Evolutionary conservation across 2,888 invertebrate genomes (phyloP), one percentile per base, ranked within the genome.

Genomic region (Leucophenga montana): DNA sequence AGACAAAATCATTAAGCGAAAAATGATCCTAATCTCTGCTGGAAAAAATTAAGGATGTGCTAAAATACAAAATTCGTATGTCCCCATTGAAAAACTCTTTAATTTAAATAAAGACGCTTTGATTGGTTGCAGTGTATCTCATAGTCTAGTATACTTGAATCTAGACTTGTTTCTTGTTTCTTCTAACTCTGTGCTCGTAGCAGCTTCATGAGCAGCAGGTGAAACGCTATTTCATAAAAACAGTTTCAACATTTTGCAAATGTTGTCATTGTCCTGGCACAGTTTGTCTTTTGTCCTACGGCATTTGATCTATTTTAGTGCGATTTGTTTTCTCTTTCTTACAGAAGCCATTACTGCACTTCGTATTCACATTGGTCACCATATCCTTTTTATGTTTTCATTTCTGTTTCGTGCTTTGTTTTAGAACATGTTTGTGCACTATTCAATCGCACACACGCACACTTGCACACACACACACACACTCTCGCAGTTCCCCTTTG

Each of bases 381-480:
- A 68, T 68, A 68, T 66, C 67, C 53, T 66, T 75, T 73, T 73
- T 39, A 39, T 71, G 67, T 75, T 78, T 77, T 77, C 75, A 75
- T 77, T 74, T 79, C 71, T 73, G 59, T 73, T 73, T 69, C 68
- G 70, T 66, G 71, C 62, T 64, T 64, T 64, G 62, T 64, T 64
- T 64, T 46, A 20, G 39, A 39, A 18, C 56, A 16, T 61, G 61
- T 54, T 54, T 54, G 54, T 61, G 39, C 39, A 39, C 39, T 39
- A 39, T 39, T 39, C 11, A 39, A 39, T 5, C 39, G 11, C 3
- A 33, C n/a, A n/a, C n/a, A 4, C 27, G 27, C 3, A 27, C 27
- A 27, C 27, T 3, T 3, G 4, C 3, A 27, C 46, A 4, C 46
- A 46, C 46, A 46, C 14, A 46, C 14, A 46, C n/a, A 46, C 2